phyloP scores from a whole-genome alignment of 1,140 invertebrate species.

The Drosophila varians region DNA sequence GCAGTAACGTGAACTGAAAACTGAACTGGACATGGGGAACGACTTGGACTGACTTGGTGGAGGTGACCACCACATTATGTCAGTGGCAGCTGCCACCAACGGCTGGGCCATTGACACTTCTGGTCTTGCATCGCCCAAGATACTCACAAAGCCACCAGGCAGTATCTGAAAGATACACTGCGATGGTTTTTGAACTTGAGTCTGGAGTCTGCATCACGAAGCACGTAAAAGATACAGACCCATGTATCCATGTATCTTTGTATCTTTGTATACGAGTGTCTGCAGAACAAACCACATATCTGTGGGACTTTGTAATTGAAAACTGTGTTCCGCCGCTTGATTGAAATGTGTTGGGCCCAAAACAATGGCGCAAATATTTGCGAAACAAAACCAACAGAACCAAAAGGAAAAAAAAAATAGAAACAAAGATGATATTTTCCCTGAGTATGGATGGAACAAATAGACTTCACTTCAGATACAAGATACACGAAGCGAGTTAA shows the following conservation, averaged over 20 bases:
- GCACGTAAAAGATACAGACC: conserved; percentile 56
- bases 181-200: conserved; percentile 45
- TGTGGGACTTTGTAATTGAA: conserved; percentile 59
- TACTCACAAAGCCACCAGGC: no score
- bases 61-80: no score
- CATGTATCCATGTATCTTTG: conserved; percentile 44
- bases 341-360: conserved; percentile 64
- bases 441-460: conserved; percentile 16
- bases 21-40: no score
- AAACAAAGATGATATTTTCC: conserved; percentile 13
- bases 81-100: no score
- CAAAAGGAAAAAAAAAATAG: not conserved
- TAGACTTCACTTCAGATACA: conserved; percentile 18
- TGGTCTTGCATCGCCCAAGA: no score
- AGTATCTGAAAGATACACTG: not conserved
- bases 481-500: conserved; percentile 47
- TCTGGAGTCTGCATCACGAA: conserved; percentile 51
- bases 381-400: conserved; percentile 32
- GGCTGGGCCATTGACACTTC: no score
- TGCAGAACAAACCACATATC: conserved; percentile 25
- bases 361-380: conserved; percentile 77
- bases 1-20: conserved; percentile 59
- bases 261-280: not conserved
- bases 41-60: no score
- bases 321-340: conserved; percentile 48